These are phyloP conservation scores for Rhinogobio ventralis DNA, from an alignment of 2,797 vertebrate genomes.

Conservation along the genomic window DNA sequence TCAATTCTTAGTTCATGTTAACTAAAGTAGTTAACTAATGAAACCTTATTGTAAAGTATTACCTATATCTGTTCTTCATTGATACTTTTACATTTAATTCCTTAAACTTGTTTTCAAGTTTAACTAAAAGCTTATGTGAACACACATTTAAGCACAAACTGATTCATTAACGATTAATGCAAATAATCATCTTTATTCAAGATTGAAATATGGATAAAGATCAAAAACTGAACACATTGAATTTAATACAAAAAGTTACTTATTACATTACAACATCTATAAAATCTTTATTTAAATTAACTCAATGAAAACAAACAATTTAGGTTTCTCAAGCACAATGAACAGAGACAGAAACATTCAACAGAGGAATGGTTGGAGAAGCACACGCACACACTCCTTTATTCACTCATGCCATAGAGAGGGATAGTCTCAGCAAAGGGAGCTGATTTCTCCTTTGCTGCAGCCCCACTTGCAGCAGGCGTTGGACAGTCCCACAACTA, in stretches of 20 bases:
- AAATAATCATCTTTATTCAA: constrained; percentile 43
- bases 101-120: background rate
- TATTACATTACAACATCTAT: background rate
- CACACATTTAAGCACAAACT: background rate
- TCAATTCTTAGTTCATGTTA: background rate
- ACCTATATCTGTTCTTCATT: background rate
- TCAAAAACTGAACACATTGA: background rate
- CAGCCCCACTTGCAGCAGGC: constrained; percentile 90
- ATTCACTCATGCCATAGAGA: background rate
- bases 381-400: constrained; percentile 11
- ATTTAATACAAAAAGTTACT: background rate
- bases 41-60: background rate
- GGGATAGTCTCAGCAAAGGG: constrained; percentile 79
- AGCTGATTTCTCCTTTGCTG: constrained; percentile 88
- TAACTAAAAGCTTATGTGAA: background rate
- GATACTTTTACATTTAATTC: background rate
- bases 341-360: background rate
- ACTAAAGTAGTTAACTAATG: background rate
- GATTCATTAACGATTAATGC: constrained; percentile 17
- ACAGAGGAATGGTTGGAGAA: background rate
- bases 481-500: constrained; percentile 83
- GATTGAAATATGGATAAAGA: constrained; percentile 6
- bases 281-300: background rate
- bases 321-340: background rate
- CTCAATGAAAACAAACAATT: background rate